Percentiles rank a stretch among this genome's conserved stretches.
Conservation (phyloP, 2,797 vertebrate species). For the Cuniculus paca region DNA sequence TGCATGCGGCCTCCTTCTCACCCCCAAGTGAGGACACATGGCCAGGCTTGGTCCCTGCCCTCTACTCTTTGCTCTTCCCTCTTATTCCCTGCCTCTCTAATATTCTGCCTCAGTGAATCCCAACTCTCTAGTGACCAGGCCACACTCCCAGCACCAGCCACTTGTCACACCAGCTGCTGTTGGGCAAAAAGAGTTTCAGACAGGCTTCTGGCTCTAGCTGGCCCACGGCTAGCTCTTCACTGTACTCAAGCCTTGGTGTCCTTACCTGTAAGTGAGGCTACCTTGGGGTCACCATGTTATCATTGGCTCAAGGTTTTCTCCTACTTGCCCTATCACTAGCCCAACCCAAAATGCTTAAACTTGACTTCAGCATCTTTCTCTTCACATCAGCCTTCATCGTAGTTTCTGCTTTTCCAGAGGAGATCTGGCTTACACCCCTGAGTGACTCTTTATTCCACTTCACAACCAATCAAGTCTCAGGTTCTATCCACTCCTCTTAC, state of each 20-base stretch:
- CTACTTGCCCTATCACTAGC: background rate
- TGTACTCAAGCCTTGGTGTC: background rate
- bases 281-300: background rate
- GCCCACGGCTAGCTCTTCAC: background rate
- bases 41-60: background rate
- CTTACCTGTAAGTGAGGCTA: too few species aligned
- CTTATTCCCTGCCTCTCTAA: too few species aligned
- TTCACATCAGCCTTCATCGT: background rate
- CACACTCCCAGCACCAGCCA: background rate
- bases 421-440: background rate
- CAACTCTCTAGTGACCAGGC: background rate
- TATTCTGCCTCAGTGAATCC: background rate
- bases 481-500: background rate
- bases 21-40: background rate
- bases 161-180: background rate
- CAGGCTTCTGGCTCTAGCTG: background rate
- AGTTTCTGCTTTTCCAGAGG: background rate
- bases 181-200: background rate
- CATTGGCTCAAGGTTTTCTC: background rate
- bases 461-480: too few species aligned
- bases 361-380: background rate
- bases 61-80: background rate
- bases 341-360: background rate
- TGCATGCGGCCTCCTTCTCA: background rate
- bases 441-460: background rate